phyloP scores from a whole-genome alignment of 2,888 invertebrate genomes.

The Drosophila multiciliata region DNA sequence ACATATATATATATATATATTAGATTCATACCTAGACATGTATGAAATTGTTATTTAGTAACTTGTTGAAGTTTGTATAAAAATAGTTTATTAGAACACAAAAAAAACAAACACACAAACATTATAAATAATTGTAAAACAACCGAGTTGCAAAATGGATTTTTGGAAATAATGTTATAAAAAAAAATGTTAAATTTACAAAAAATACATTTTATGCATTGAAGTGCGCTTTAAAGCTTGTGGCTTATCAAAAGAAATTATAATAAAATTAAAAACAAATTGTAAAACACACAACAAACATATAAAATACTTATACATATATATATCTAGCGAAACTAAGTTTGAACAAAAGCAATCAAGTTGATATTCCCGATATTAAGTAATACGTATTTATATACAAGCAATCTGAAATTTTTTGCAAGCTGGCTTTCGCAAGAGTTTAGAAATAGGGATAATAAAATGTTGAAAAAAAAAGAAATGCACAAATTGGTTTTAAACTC shows the following conservation, averaged over 20 bases:
- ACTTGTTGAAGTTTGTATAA: conserved; percentile 73
- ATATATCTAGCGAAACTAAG: conserved; percentile 53
- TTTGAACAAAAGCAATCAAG: conserved; percentile 74
- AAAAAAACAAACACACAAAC: conserved; percentile 28
- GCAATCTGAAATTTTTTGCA: conserved; percentile 64
- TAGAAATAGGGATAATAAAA: conserved; percentile 29
- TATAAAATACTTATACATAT: conserved; percentile 36
- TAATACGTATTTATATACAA: conserved; percentile 35
- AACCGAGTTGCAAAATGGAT: conserved; percentile 11
- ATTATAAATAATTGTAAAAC: conserved; percentile 24
- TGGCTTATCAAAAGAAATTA: conserved; percentile 60
- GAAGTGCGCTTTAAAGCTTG: conserved; percentile 78
- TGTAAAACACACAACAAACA: conserved; percentile 23
- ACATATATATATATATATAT: conserved; percentile 13
- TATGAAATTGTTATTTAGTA: conserved; percentile 71
- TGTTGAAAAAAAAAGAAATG: conserved; percentile 56
- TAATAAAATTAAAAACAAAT: conserved; percentile 20
- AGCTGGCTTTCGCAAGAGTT: conserved; percentile 69
- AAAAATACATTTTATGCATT: conserved; percentile 62
- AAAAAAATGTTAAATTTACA: conserved; percentile 7
- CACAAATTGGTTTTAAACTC: conserved; percentile 77
- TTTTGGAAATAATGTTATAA: conserved; percentile 37
- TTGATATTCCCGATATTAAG: conserved; percentile 52
- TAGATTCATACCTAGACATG: conserved; percentile 25
- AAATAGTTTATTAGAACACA: conserved; percentile 49